Evolutionary conservation across 2,113 vertebrate genomes (phyloP).

Genomic region (Callaeas wilsoni): DNA sequence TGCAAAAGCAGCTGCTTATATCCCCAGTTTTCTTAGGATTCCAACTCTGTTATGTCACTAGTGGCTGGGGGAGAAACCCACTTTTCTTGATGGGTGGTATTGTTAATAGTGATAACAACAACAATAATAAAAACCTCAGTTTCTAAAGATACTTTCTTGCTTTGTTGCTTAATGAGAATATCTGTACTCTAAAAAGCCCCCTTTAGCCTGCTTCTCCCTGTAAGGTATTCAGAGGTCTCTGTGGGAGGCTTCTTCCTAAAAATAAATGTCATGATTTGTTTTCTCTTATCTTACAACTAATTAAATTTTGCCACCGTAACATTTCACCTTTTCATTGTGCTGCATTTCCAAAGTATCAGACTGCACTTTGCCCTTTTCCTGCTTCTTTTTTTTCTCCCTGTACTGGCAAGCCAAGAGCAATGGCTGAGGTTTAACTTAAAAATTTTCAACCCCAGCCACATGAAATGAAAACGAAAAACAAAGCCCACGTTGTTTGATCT

Average conservation of each 20-base stretch:
- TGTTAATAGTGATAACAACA: neutral
- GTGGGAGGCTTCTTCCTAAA: constrained; percentile 35
- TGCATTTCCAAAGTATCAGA: neutral
- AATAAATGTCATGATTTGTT: constrained; percentile 40
- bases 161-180: neutral
- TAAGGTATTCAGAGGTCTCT: constrained; percentile 12
- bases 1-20: neutral
- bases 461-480: neutral
- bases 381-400: neutral
- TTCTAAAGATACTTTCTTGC: neutral
- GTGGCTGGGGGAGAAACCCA: neutral
- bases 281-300: constrained; percentile 39
- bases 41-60: neutral
- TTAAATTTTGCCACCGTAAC: constrained; percentile 17
- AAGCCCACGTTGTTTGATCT: neutral
- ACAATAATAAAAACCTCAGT: neutral
- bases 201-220: neutral
- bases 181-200: neutral
- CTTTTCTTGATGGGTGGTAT: neutral
- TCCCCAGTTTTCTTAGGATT: neutral
- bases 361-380: neutral
- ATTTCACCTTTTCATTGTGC: neutral
- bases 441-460: neutral
- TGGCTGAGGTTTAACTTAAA: neutral
- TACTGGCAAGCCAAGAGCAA: neutral